Percentiles rank a stretch among this genome's conserved stretches.
Evolutionary conservation across 2,888 invertebrate genomes (phyloP).

Genomic region (Melanotus villosus): DNA sequence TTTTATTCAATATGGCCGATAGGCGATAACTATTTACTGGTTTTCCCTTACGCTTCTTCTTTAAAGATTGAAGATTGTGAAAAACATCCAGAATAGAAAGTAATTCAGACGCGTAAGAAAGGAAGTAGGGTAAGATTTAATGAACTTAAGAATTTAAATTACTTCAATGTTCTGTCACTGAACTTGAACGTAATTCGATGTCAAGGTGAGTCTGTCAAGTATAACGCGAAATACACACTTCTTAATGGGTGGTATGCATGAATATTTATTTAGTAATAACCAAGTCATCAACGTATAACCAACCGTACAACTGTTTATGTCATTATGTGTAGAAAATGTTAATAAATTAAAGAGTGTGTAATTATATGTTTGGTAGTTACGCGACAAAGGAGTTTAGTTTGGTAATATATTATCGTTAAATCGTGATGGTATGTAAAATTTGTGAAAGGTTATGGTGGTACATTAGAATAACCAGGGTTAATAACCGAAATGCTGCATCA

Average conservation of each 20-base stretch:
- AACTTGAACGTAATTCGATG: slow-evolving; percentile 36
- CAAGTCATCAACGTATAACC: slow-evolving; percentile 27
- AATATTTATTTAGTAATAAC: slow-evolving; percentile 33
- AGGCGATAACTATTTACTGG: slow-evolving; percentile 16
- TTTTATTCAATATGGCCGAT: slow-evolving; percentile 46
- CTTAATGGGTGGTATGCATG: slow-evolving; percentile 20
- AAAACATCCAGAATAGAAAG: too few species aligned
- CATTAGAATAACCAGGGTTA: too few species aligned
- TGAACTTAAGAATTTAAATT: slow-evolving; percentile 29
- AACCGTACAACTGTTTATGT: slow-evolving; percentile 18
- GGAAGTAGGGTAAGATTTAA: slow-evolving; percentile 15
- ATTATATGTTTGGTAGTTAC: slow-evolving; percentile 5
- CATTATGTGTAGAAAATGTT: slow-evolving; percentile 3
- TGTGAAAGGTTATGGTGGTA: background rate
- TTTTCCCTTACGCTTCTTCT: slow-evolving; percentile 3
- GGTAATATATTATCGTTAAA: slow-evolving; percentile 10
- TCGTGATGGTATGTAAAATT: background rate
- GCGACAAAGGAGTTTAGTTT: background rate
- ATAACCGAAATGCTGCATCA: too few species aligned
- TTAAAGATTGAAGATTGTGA: background rate
- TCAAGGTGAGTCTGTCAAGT: slow-evolving; percentile 32
- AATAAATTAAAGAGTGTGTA: slow-evolving; percentile 9
- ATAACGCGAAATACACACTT: slow-evolving; percentile 4
- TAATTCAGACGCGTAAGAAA: background rate
- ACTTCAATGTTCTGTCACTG: slow-evolving; percentile 32